Base-by-base conservation (phyloP, 1,140 invertebrate species). In the Thalassaphorura encarpata region DNA sequence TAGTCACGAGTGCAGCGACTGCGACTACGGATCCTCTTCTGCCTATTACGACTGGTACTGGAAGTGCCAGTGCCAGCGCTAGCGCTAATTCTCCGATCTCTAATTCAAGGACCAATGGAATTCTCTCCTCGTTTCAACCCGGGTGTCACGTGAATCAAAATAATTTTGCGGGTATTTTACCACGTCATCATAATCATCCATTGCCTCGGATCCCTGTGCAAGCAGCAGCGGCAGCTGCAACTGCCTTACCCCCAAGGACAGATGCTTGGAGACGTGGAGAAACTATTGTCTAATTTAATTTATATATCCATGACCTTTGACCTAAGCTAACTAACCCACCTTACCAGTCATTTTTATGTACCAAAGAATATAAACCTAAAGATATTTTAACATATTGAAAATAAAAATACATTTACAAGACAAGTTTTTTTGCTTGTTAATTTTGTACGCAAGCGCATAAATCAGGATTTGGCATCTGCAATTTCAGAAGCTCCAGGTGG, bases 271-370 rank as follows among this genome's bases (percentile, higher is more conserved):
- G 59, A 45, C 28, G 63, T n/a, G 59, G 56, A 2, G 63, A 64
- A 51, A 64, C 63, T 1, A 64, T 64, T 28, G 59, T 64, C 1
- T 64, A 58, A 52, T n/a, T n/a, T 36, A n/a, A n/a, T n/a, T n/a
- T n/a, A n/a, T n/a, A n/a, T n/a, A n/a, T n/a, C n/a, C n/a, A n/a
- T n/a, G n/a, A n/a, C n/a, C n/a, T n/a, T n/a, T n/a, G n/a, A n/a
- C n/a, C n/a, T n/a, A n/a, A n/a, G n/a, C n/a, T n/a, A n/a, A n/a
- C n/a, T n/a, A n/a, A n/a, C n/a, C n/a, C n/a, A n/a, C n/a, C n/a
- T n/a, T n/a, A n/a, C n/a, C n/a, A n/a, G n/a, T n/a, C n/a, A n/a
- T n/a, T n/a, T n/a, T n/a, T n/a, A n/a, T n/a, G n/a, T n/a, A n/a
- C n/a, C n/a, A n/a, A n/a, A n/a, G n/a, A n/a, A n/a, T n/a, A n/a